Conservation (phyloP, 2,113 vertebrate species). For the Ophiodon elongatus region DNA sequence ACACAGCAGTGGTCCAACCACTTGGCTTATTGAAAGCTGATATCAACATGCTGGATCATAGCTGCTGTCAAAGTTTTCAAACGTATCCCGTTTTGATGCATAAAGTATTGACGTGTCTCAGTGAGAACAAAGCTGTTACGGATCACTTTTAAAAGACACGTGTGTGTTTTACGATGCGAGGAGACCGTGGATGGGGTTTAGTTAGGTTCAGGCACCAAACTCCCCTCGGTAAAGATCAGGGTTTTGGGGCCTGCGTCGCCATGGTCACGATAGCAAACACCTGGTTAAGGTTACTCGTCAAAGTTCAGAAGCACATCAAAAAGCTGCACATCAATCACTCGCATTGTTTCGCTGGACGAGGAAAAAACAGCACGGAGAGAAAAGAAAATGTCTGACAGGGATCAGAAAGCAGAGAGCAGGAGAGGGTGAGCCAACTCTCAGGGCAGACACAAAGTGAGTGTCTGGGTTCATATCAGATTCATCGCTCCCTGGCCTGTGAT, state of each 20-base stretch:
- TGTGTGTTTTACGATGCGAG: not conserved
- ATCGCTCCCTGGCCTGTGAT: conserved; percentile 84
- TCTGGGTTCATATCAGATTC: conserved; percentile 79
- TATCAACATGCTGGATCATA: not conserved
- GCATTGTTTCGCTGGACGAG: conserved; percentile 38
- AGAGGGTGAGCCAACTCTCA: conserved; percentile 35
- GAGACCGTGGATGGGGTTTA: not conserved
- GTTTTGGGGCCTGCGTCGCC: not conserved
- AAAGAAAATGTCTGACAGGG: conserved; percentile 14
- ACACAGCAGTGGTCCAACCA: not conserved
- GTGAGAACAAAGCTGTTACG: not conserved
- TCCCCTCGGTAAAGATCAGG: too few relatives aligned
- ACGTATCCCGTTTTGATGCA: not conserved
- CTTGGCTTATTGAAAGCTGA: not conserved
- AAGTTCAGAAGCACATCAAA: not conserved
- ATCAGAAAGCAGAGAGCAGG: conserved; percentile 27
- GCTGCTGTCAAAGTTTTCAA: not conserved
- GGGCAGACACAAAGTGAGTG: conserved; percentile 25
- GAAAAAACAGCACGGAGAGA: conserved; percentile 18
- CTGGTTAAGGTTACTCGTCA: not conserved
- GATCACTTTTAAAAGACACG: not conserved
- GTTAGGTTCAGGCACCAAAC: not conserved
- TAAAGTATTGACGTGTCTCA: not conserved
- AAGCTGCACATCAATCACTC: not conserved
- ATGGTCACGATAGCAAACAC: not conserved